phyloP scores from a whole-genome alignment of 2,888 invertebrate species.

The Scaptomyza tumidula region DNA sequence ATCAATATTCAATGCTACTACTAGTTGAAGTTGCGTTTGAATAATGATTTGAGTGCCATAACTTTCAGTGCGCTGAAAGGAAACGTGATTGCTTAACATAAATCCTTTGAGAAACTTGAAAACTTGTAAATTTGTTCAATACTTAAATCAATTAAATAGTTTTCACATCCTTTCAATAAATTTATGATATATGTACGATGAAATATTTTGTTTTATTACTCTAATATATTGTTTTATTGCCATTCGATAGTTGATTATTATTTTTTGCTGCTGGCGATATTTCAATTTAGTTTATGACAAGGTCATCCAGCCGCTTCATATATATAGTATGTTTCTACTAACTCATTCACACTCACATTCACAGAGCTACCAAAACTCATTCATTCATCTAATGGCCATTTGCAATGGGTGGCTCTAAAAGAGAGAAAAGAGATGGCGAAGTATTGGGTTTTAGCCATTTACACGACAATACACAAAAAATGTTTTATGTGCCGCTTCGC shows the following conservation, averaged over 20 bases:
- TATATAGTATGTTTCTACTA: constrained; percentile 1
- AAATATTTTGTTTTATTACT: not conserved
- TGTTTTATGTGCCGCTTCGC: constrained; percentile 52
- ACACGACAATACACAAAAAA: constrained; percentile 67
- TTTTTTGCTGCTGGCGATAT: constrained; percentile 13
- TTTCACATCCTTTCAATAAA: too few species aligned
- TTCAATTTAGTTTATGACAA: constrained; percentile 36
- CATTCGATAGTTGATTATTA: constrained; percentile 32
- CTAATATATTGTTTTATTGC: constrained; percentile 4
- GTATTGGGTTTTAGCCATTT: constrained; percentile 30
- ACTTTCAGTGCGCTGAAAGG: too few species aligned
- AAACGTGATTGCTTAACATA: too few species aligned
- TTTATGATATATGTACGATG: too few species aligned
- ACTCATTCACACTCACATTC: constrained; percentile 10
- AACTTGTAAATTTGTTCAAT: too few species aligned
- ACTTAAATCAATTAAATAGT: too few species aligned
- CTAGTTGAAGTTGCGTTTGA: not conserved
- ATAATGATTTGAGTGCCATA: not conserved
- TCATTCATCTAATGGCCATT: constrained; percentile 47
- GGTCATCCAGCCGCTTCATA: constrained; percentile 12
- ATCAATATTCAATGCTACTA: constrained; percentile 20
- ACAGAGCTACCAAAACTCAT: not conserved
- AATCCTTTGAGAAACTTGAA: too few species aligned
- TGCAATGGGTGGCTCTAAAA: not conserved
- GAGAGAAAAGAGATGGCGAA: too few species aligned